A percentile compares a stretch with the other conserved stretches of the same genome.
Evolutionary conservation across 2,888 invertebrate genomes (phyloP).

Genomic region (Lymantria dispar): DNA sequence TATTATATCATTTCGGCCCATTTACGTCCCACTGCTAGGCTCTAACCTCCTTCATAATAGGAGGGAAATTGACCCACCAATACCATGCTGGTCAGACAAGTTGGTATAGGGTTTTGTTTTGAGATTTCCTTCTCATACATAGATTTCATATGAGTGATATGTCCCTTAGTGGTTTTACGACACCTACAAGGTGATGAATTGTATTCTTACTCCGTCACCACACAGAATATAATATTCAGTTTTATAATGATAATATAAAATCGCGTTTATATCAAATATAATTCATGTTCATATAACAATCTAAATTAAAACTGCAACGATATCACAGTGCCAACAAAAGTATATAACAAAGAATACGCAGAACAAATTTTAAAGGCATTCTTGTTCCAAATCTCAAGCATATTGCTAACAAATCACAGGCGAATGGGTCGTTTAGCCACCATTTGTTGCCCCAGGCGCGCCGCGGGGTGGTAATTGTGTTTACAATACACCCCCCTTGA

Average conservation of each 20-base stretch:
- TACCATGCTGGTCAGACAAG: too few relatives aligned
- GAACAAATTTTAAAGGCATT: conserved; percentile 65
- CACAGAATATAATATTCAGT: too few relatives aligned
- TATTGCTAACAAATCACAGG: conserved; percentile 81
- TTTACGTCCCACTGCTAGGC: too few relatives aligned
- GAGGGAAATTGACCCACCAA: too few relatives aligned
- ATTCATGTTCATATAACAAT: conserved; percentile 15
- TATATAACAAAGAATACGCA: conserved; percentile 36
- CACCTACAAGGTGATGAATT: too few relatives aligned
- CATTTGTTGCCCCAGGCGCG: conserved; percentile 68
- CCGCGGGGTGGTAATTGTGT: conserved; percentile 70
- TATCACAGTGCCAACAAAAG: conserved; percentile 36
- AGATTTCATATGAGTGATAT: too few relatives aligned
- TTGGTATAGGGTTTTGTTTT: too few relatives aligned
- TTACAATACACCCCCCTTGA: conserved; percentile 62
- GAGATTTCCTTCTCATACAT: too few relatives aligned
- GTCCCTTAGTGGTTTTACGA: too few relatives aligned
- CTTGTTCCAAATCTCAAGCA: conserved; percentile 75
- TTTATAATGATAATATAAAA: background rate
- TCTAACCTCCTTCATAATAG: too few relatives aligned
- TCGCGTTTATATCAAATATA: background rate
- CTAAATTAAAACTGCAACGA: conserved; percentile 20
- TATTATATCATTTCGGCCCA: too few relatives aligned
- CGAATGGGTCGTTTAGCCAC: conserved; percentile 80
- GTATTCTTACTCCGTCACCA: too few relatives aligned